Percentiles rank a stretch among this genome's conserved stretches.
These are phyloP conservation scores for Heteronetta atricapilla DNA, from an alignment of 2,113 vertebrate species.

Conservation along the genomic window DNA sequence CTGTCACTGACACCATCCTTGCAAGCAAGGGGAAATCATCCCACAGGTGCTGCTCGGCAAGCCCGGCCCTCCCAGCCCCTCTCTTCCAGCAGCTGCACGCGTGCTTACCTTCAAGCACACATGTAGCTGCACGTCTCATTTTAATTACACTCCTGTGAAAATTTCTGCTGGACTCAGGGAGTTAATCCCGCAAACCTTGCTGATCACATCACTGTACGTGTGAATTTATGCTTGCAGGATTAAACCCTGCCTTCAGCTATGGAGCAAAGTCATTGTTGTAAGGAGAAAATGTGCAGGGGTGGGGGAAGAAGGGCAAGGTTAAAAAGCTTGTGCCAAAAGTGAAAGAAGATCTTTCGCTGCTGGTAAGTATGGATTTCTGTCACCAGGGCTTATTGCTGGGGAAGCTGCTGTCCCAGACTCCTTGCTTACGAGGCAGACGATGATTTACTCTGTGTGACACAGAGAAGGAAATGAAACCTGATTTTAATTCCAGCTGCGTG, in stretches of 20 bases:
- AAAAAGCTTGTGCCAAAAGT: not conserved
- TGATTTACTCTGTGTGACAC: not conserved
- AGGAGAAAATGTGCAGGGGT: not conserved
- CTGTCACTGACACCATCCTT: not conserved
- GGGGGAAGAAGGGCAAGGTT: not conserved
- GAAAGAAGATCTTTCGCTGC: not conserved
- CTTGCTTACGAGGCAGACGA: not conserved
- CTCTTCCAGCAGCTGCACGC: not conserved
- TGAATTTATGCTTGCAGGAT: slow-evolving; percentile 13
- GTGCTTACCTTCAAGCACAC: not conserved
- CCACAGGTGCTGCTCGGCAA: not conserved
- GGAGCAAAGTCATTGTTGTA: slow-evolving; percentile 26
- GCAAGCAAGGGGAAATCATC: not conserved
- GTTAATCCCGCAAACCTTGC: slow-evolving; percentile 7
- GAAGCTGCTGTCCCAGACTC: not conserved
- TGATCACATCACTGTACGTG: not conserved
- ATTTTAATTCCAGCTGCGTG: not conserved
- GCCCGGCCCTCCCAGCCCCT: not conserved
- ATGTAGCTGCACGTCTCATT: slow-evolving; percentile 15
- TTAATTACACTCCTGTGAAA: slow-evolving; percentile 5
- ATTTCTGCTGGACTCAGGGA: slow-evolving; percentile 21
- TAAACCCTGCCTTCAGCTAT: slow-evolving; percentile 7
- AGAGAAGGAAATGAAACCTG: not conserved
- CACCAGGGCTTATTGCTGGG: not conserved
- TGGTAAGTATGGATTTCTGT: not conserved